Evolutionary conservation across 2,113 vertebrate genomes (phyloP), one percentile per base, ranked within the genome.

Genomic region (Trematomus loennbergii): DNA sequence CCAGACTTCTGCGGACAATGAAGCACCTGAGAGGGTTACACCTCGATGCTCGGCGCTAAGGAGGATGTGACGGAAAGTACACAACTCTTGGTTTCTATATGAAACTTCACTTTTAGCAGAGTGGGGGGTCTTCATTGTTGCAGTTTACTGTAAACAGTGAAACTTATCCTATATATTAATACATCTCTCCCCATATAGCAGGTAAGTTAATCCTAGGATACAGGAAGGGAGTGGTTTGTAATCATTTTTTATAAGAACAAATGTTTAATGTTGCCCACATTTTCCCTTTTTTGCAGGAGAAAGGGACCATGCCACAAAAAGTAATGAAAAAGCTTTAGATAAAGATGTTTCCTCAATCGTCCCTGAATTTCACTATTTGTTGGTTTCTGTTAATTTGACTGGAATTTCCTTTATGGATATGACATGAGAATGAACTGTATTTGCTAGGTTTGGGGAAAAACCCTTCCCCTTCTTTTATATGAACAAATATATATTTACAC

Each of bases 11-110:
- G 69, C 67, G 81, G 76, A 90, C 84, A 84, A 79, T 78, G 61
- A 62, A 67, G 43, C 89, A 91, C 89, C 89, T 83, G 84, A 85
- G 68, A 64, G 69, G 15, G 63, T 9, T 59, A 59, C 8, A 55
- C 4, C 18, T 55, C 1, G 20, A 53, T 5, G 53, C 70, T 68
- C 22, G 5, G 68, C 76, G 33, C 65, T 20, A 10, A 8, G 2
- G 69, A 78, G 73, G 74, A 81, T 49, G 85, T 81, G 87, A 75
- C 3, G 9, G 69, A 15, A 40, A 68, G 71, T 74, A 83, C 87
- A 89, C 79, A 79, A 43, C 40, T 75, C n/a, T 79, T 13, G 17
- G 58, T 71, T 65, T 60, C 16, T 16, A 48, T 10, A 67, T 25
- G 15, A 71, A 6, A 45, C 18, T 66, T 74, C 15, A 20, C 17